Percentiles rank a stretch among this genome's conserved stretches.
phyloP scores from a whole-genome alignment of 2,797 vertebrate species.

The Acrossocheilus wenchowensis region DNA sequence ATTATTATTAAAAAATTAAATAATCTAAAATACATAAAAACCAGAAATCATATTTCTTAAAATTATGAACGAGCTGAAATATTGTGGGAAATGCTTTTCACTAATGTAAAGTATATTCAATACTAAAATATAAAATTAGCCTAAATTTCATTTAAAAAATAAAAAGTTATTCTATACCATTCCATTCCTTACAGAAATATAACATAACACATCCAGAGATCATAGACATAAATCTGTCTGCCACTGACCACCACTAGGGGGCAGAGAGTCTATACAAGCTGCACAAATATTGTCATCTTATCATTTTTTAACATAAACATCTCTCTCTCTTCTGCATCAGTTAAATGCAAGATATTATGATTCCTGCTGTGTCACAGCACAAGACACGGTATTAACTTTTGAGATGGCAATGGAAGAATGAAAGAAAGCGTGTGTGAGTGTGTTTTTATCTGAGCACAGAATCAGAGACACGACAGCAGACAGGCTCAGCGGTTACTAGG shows the following conservation, averaged over 20 bases:
- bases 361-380: constrained; percentile 9
- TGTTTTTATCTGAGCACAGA: constrained; percentile 42
- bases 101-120: not conserved
- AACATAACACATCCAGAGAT: not conserved
- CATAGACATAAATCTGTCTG: not conserved
- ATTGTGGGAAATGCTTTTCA: not conserved
- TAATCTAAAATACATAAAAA: not conserved
- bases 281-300: not conserved
- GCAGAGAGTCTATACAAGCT: constrained; percentile 2
- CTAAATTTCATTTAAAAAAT: not conserved
- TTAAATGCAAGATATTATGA: constrained; percentile 22
- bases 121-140: not conserved
- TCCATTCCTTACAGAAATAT: not conserved
- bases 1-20: not conserved
- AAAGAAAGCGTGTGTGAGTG: constrained; percentile 16
- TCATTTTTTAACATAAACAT: not conserved
- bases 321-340: constrained; percentile 41
- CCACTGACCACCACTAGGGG: constrained; percentile 23
- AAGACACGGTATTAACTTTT: not conserved
- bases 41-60: not conserved
- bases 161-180: not conserved
- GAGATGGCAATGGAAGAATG: not conserved
- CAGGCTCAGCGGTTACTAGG: constrained; percentile 35
- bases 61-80: not conserved
- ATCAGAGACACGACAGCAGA: constrained; percentile 36